Base-by-base conservation (phyloP, 2,797 vertebrate species). In the Chaenodraco wilsoni region DNA sequence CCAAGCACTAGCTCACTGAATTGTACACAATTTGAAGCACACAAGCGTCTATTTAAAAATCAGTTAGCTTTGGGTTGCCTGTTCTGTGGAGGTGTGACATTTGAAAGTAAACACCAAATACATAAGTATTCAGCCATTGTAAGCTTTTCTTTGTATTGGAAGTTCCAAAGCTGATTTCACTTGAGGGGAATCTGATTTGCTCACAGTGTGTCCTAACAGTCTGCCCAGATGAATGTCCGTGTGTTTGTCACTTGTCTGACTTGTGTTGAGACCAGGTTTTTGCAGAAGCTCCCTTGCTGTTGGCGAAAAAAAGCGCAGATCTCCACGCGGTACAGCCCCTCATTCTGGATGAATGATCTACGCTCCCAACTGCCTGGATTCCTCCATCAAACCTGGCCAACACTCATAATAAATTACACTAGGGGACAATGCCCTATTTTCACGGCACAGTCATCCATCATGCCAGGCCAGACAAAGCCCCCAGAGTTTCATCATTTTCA, bases 361-460 rank as follows among this genome's bases (percentile, higher is more conserved):
- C 85, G 74, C 81, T 92, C 84, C 87, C 73, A 85, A 88, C 82
- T 88, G 87, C 91, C 88, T 78, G 72, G 83, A 81, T 88, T 69
- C 91, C 89, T 94, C 93, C 91, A 93, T 95, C 92, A 94, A 93
- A 92, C 87, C 91, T 90, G 90, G 90, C 92, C 92, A 93, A 89
- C 87, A 63, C 89, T 92, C 84, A 92, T 95, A 95, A 95, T 94
- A 95, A 95, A 95, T 95, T 92, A 93, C 90, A 84, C 91, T 80
- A 79, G 81, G 91, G 93, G 92, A 95, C 93, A 95, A 94, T 95
- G 94, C 93, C 93, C 94, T 93, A 94, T 94, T 94, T 95, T 92
- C 88, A 77, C 73, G 41, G 90, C 86, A 77, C 83, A 93, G 88
- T 93, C 94, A 95, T 95, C 89, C 80, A 88, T 95, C 94, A 95